Conservation (phyloP, 2,888 invertebrate species). For the Drosophila neotestacea region DNA sequence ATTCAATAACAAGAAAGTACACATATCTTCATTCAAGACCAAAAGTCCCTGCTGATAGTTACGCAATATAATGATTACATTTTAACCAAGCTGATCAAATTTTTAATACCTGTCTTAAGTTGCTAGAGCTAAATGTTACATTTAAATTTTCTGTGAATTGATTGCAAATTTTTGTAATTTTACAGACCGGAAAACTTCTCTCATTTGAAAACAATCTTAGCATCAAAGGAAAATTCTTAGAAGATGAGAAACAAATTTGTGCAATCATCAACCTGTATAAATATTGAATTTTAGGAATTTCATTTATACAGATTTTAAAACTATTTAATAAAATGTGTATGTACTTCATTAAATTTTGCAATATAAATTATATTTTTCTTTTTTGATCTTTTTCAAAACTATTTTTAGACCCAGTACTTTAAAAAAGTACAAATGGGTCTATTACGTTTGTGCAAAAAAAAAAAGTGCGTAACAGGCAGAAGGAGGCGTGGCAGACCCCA, state of each 20-base stretch:
- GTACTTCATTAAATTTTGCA: no score
- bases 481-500: no score
- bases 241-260: neutral
- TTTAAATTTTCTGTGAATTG: neutral
- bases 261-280: neutral
- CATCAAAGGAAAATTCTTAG: neutral
- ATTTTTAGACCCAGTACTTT: no score
- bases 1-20: constrained; percentile 4
- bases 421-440: no score
- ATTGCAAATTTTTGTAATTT: neutral
- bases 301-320: neutral
- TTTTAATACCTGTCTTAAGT: neutral
- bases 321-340: neutral
- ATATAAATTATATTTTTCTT: no score
- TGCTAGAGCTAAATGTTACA: neutral
- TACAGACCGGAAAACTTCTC: neutral
- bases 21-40: no score
- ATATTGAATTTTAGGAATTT: neutral
- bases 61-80: neutral
- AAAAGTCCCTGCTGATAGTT: no score
- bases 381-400: neutral
- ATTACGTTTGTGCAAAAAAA: no score
- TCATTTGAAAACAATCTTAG: neutral
- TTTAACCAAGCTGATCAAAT: neutral
- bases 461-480: no score